Evolutionary conservation across 2,888 invertebrate species (phyloP).

Genomic region (Digitonthophagus gazella): DNA sequence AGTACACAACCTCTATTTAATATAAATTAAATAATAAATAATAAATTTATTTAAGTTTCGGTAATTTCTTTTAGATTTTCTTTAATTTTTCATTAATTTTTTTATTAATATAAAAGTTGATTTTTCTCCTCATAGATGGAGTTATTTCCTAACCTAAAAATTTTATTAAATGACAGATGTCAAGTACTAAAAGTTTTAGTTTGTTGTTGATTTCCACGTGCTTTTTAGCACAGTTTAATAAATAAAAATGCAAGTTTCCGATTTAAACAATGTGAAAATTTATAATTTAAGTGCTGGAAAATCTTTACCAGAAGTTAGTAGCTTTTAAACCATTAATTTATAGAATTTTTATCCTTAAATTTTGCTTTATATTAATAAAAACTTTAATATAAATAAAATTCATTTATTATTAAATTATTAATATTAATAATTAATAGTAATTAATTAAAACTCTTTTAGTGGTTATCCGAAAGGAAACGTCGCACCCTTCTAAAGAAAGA

Average conservation of each 20-base stretch:
- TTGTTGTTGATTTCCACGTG: not conserved
- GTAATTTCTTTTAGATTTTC: too few species aligned
- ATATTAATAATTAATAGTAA: slow-evolving; percentile 19
- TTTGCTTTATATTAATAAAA: not conserved
- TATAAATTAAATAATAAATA: too few species aligned
- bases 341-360: not conserved
- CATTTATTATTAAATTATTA: too few species aligned
- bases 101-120: too few species aligned
- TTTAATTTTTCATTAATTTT: too few species aligned
- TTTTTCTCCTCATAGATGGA: too few species aligned
- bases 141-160: too few species aligned
- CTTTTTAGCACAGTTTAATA: not conserved
- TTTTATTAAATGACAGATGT: too few species aligned
- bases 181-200: too few species aligned
- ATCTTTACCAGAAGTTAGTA: slow-evolving; percentile 92
- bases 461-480: slow-evolving; percentile 82
- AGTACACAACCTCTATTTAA: too few species aligned
- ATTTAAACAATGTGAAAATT: slow-evolving; percentile 94
- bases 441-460: slow-evolving; percentile 57
- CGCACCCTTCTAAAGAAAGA: slow-evolving; percentile 81
- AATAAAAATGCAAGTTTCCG: slow-evolving; percentile 81
- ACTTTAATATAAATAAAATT: slow-evolving; percentile 2
- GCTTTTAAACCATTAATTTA: not conserved
- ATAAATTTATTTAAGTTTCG: too few species aligned
- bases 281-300: slow-evolving; percentile 97